Conservation (phyloP, 2,113 vertebrate species). For the Rhizomys pruinosus region DNA sequence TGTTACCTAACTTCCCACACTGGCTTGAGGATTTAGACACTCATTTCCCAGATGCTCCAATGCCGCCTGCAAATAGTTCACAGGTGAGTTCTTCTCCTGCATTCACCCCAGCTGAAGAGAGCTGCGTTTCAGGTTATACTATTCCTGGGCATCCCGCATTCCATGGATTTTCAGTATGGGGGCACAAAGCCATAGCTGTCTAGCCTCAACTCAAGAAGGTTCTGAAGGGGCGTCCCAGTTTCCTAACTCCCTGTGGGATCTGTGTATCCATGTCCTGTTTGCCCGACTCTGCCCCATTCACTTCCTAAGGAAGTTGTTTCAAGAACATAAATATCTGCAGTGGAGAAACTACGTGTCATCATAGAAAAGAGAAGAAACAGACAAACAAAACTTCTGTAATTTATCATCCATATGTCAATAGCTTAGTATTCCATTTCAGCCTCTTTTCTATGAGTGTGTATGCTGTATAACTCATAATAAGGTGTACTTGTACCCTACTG, state of each 20-base stretch:
- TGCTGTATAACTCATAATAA: not conserved
- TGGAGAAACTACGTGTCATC: not conserved
- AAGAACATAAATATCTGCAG: not conserved
- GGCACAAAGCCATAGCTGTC: not conserved
- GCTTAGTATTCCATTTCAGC: not conserved
- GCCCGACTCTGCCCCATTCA: not conserved
- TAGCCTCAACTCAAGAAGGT: not conserved
- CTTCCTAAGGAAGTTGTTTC: not conserved
- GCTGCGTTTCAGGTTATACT: not conserved
- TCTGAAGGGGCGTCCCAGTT: not conserved
- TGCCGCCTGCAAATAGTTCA: not conserved
- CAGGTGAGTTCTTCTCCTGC: not conserved
- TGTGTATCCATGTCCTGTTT: not conserved
- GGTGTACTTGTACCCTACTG: not conserved
- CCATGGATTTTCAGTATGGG: not conserved
- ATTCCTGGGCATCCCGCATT: not conserved
- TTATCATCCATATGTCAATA: not conserved
- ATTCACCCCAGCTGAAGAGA: not conserved
- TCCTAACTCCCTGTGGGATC: not conserved
- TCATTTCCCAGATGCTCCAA: not conserved
- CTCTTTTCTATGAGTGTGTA: not conserved
- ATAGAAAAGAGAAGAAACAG: not conserved
- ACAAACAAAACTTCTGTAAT: not conserved
- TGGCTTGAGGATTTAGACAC: not conserved
- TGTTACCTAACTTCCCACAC: not conserved